phyloP scores from a whole-genome alignment of 2,888 invertebrate species.

The Schizotus pectinicornis region DNA sequence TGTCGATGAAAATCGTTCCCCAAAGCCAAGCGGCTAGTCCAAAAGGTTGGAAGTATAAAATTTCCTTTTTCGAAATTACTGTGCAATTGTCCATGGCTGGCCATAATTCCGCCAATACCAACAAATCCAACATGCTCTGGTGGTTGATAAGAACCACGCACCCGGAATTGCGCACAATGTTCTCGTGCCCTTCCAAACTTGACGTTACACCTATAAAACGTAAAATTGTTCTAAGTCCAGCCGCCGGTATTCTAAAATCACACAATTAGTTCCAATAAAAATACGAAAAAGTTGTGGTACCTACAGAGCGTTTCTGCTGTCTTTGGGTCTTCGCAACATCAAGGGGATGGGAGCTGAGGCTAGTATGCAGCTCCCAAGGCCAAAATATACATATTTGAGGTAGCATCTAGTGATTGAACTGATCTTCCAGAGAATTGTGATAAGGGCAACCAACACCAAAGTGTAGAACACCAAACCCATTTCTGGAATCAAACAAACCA shows the following conservation, averaged over 20 bases:
- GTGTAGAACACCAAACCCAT: slow-evolving; percentile 41
- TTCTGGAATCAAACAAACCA: background rate
- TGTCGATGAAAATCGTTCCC: slow-evolving; percentile 88
- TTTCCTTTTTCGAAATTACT: slow-evolving; percentile 82
- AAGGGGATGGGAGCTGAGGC: slow-evolving; percentile 74
- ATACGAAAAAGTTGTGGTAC: slow-evolving; percentile 54
- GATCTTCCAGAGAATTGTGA: slow-evolving; percentile 58
- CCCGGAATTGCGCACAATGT: slow-evolving; percentile 76
- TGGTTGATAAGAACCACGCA: slow-evolving; percentile 87
- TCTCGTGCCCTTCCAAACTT: slow-evolving; percentile 76
- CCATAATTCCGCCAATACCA: slow-evolving; percentile 81
- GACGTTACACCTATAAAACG: slow-evolving; percentile 69
- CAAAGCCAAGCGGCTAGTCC: slow-evolving; percentile 86
- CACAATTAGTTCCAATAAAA: background rate
- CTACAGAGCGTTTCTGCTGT: slow-evolving; percentile 82
- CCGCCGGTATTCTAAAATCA: slow-evolving; percentile 71
- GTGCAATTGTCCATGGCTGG: slow-evolving; percentile 80
- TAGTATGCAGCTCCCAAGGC: slow-evolving; percentile 65
- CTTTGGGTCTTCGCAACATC: slow-evolving; percentile 75
- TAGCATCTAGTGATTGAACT: slow-evolving; percentile 74
- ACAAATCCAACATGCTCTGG: slow-evolving; percentile 84
- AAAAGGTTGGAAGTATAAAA: slow-evolving; percentile 83
- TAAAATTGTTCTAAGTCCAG: slow-evolving; percentile 61
- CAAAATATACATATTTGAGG: slow-evolving; percentile 71
- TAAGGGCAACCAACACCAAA: slow-evolving; percentile 19